phyloP scores from a whole-genome alignment of 1,140 invertebrate genomes.

The Phymastichus coffea region DNA sequence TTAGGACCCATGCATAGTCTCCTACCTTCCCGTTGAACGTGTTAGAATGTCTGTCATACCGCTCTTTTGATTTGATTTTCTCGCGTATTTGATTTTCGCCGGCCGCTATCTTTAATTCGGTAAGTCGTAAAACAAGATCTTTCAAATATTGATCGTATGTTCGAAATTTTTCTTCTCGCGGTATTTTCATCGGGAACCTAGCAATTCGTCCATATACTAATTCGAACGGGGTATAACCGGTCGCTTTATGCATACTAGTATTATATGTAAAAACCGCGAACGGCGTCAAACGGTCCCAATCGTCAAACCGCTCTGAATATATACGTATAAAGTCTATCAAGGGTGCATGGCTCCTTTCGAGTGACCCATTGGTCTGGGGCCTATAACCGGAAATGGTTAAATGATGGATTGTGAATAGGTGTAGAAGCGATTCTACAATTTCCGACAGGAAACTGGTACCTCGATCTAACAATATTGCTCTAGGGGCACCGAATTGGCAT shows the following conservation, averaged over 20 bases:
- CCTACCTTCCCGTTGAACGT: neutral
- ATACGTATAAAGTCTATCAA: neutral
- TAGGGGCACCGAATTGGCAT: conserved; percentile 9
- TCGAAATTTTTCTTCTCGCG: neutral
- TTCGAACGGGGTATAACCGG: neutral
- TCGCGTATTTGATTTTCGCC: neutral
- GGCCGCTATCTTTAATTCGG: neutral
- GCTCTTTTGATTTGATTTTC: neutral
- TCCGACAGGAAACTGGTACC: neutral
- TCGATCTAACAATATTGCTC: conserved; percentile 14
- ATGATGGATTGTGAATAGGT: neutral
- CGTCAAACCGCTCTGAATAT: neutral
- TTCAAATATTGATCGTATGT: neutral
- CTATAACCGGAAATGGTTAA: conserved; percentile 14
- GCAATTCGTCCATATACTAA: neutral
- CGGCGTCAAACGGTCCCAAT: neutral
- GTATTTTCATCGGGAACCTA: neutral
- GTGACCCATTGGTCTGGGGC: conserved; percentile 9
- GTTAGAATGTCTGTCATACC: neutral
- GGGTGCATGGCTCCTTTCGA: conserved; percentile 4
- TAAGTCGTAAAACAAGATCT: neutral
- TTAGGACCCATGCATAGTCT: neutral
- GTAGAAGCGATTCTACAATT: neutral
- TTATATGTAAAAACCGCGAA: conserved; percentile 3
- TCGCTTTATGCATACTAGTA: neutral